Base-by-base conservation (phyloP, 2,113 vertebrate species). In the Cromileptes altivelis region DNA sequence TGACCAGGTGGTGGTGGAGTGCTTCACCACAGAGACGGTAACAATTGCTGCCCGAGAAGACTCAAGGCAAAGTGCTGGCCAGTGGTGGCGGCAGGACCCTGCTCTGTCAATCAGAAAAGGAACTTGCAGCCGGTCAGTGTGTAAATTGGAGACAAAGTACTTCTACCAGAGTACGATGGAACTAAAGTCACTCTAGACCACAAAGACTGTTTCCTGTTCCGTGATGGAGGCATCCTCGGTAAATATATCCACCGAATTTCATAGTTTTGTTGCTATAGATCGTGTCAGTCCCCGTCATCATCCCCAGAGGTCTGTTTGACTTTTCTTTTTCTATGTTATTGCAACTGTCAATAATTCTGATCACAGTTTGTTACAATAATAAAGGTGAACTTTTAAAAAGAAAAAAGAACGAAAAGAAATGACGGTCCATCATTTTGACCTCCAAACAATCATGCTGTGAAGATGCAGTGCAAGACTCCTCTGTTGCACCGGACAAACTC, bases 181-280 rank as follows among this genome's bases (percentile, higher is more conserved):
- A 99, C 98, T 55, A 99, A 99, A 95, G 96, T 99, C 1, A 82
- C 94, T 60, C 90, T 99, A 89, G 98, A 99, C 0, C 97, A 99
- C 68, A 98, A 99, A 98, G 98, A 99, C 76, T 99, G 99, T 86
- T 99, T 96, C 94, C 94, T 99, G 91, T 99, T 99, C 93, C 97
- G 98, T 94, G 98, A 99, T 78, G 96, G 94, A 55, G 98, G 99
- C 88, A 99, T 99, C 90, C 97, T 99, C 57, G 98, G 98, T 49
- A 99, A 99, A 91, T 99, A 97, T 0, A 58, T 96, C n/a, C 97
- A 98, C 15, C 99, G 95, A 93, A 68, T 84, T 5, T 56, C 52
- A 6, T 47, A 37, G 33, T 37, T 76, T 40, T 55, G 93, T 69
- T 27, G 27, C 27, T 27, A 27, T 27, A 27, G 27, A 27, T 27